These are phyloP conservation scores for Nomada lathburiana DNA, from an alignment of 2,888 invertebrate species.

Conservation along the genomic window DNA sequence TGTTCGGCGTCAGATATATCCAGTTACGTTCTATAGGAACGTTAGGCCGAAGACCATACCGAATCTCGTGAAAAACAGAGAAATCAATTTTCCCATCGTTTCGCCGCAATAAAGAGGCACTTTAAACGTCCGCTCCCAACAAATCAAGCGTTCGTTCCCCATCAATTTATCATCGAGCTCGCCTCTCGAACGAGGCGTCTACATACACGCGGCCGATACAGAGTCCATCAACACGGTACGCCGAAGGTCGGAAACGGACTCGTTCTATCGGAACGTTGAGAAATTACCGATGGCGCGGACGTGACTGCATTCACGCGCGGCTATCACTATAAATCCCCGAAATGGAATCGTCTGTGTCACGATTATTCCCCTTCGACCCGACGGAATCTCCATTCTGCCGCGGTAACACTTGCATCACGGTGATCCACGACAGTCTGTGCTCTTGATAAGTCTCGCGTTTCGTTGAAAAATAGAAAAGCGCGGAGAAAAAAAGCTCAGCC, in stretches of 20 bases:
- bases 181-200: neutral
- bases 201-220: neutral
- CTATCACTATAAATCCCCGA: slow-evolving; percentile 35
- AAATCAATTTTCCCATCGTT: neutral
- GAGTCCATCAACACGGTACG: neutral
- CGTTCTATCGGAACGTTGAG: slow-evolving; percentile 15
- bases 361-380: neutral
- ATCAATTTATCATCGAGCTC: neutral
- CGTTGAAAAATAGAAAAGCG: neutral
- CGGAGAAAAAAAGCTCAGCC: slow-evolving; percentile 39
- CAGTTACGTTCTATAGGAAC: too few species aligned
- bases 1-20: too few species aligned
- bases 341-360: slow-evolving; percentile 33
- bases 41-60: too few species aligned
- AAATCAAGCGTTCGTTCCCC: neutral
- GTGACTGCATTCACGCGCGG: slow-evolving; percentile 22
- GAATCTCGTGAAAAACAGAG: neutral
- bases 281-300: slow-evolving; percentile 18
- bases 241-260: neutral
- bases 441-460: slow-evolving; percentile 67
- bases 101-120: neutral
- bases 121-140: too few species aligned
- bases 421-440: slow-evolving; percentile 70
- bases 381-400: slow-evolving; percentile 15
- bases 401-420: slow-evolving; percentile 55